phyloP scores from a whole-genome alignment of 1,140 invertebrate genomes.

The Drosophila trapezifrons region DNA sequence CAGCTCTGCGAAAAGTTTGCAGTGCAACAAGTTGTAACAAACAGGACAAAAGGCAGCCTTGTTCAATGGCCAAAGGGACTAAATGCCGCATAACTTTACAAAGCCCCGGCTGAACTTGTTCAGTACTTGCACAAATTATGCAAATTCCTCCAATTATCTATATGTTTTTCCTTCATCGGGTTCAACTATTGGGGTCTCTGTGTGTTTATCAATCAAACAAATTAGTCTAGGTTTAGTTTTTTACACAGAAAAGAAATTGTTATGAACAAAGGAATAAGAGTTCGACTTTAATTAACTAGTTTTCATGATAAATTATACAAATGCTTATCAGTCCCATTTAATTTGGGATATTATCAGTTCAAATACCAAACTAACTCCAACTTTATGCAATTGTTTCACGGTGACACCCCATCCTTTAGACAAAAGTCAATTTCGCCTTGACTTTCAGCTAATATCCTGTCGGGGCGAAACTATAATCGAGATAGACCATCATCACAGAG shows the following conservation, averaged over 20 bases:
- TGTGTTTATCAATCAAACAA: constrained; percentile 57
- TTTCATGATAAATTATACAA: too few relatives aligned
- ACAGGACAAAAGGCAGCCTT: constrained; percentile 25
- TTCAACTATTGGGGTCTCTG: background rate
- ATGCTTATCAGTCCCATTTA: too few relatives aligned
- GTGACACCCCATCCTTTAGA: background rate
- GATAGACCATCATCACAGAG: constrained; percentile 45
- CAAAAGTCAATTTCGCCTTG: constrained; percentile 66
- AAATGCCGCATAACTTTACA: constrained; percentile 39
- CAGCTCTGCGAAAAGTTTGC: constrained; percentile 32
- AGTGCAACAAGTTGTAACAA: constrained; percentile 46
- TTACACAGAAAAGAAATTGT: background rate
- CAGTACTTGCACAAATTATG: constrained; percentile 36
- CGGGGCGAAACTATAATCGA: constrained; percentile 74
- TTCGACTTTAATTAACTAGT: background rate
- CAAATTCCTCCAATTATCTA: constrained; percentile 32
- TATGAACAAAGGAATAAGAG: too few relatives aligned
- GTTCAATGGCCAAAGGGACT: constrained; percentile 27
- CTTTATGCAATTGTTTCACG: background rate
- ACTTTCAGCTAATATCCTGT: constrained; percentile 78
- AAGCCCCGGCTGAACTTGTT: constrained; percentile 14
- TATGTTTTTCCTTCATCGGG: constrained; percentile 23
- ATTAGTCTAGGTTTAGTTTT: constrained; percentile 45
- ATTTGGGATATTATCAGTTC: too few relatives aligned
- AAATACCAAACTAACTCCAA: background rate